These are phyloP conservation scores for Congeria kusceri DNA, from an alignment of 2,888 invertebrate genomes.

Conservation along the genomic window DNA sequence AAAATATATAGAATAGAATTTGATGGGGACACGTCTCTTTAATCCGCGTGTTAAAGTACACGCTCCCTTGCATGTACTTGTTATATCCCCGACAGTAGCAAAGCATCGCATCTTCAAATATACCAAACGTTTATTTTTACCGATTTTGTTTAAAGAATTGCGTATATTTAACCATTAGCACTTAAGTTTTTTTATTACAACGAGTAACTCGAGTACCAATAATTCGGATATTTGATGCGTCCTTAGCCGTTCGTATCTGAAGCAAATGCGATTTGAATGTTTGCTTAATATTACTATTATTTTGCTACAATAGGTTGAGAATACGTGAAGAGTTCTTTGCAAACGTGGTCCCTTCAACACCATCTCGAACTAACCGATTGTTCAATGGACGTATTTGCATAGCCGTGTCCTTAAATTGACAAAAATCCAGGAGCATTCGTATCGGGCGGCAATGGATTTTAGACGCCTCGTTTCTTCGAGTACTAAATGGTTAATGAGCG, in stretches of 20 bases:
- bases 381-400: slow-evolving; percentile 32
- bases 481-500: too few relatives aligned
- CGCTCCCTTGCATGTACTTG: too few relatives aligned
- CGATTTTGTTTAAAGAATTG: too few relatives aligned
- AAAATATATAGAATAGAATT: neutral
- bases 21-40: too few relatives aligned
- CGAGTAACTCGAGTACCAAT: neutral
- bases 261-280: slow-evolving; percentile 49
- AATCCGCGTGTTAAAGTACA: too few relatives aligned
- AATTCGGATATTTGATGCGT: neutral
- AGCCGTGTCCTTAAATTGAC: neutral
- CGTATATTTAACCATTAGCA: neutral
- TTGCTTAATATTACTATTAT: slow-evolving; percentile 53
- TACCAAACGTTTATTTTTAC: too few relatives aligned
- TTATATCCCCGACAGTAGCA: too few relatives aligned
- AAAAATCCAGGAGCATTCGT: too few relatives aligned
- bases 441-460: too few relatives aligned
- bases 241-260: neutral
- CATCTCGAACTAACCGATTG: slow-evolving; percentile 28
- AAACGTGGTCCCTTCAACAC: slow-evolving; percentile 48
- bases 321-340: slow-evolving; percentile 26
- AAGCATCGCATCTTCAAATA: too few relatives aligned
- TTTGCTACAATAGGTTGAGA: slow-evolving; percentile 30
- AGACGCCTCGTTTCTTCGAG: too few relatives aligned
- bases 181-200: neutral